Evolutionary conservation across 2,797 vertebrate genomes (phyloP).

Genomic region (Bucorvus abyssinicus): DNA sequence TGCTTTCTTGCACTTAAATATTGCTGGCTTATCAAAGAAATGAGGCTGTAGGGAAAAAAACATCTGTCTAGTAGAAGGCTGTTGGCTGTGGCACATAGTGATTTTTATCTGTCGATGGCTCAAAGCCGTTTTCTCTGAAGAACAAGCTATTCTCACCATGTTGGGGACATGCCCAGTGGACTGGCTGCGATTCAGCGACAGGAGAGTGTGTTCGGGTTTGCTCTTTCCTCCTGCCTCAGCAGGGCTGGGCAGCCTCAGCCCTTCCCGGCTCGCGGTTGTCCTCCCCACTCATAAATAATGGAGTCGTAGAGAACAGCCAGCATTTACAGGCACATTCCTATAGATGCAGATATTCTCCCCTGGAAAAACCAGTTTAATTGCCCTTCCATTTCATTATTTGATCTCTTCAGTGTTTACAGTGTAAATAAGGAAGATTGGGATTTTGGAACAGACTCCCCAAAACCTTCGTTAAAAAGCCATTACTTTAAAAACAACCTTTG

Average conservation of each 20-base stretch:
- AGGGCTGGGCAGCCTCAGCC: background rate
- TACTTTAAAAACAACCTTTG: background rate
- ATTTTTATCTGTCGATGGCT: background rate
- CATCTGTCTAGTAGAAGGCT: accelerated
- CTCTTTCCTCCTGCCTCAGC: background rate
- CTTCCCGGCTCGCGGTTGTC: accelerated
- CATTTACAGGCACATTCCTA: background rate
- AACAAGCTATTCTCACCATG: accelerated
- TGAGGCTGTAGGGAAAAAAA: background rate
- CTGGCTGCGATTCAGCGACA: background rate
- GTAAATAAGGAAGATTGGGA: background rate
- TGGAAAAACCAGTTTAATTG: background rate
- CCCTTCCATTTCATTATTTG: background rate
- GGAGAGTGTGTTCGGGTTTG: background rate
- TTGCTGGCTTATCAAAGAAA: background rate
- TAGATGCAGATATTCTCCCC: background rate
- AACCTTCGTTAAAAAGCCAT: background rate
- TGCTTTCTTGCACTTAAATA: background rate
- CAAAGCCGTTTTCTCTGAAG: background rate
- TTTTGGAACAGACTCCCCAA: background rate
- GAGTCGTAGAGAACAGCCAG: background rate
- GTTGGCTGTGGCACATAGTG: background rate
- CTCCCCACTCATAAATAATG: background rate
- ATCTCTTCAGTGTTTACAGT: background rate
- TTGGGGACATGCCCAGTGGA: background rate